These are phyloP conservation scores for Chionis minor DNA, from an alignment of 2,113 vertebrate species.

Conservation along the genomic window DNA sequence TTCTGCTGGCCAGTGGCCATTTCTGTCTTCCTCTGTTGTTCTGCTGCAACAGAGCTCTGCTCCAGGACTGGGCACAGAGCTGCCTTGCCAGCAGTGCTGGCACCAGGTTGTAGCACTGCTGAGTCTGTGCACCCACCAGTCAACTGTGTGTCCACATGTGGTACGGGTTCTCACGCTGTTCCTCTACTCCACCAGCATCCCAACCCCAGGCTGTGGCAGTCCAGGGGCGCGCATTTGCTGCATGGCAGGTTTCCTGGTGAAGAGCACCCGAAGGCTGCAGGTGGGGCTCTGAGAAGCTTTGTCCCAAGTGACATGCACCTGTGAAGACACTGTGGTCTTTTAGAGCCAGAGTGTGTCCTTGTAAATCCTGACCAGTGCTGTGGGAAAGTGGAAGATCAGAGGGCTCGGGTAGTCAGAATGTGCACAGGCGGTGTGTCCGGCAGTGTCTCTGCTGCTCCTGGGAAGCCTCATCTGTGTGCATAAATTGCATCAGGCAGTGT, in stretches of 20 bases:
- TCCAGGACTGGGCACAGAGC: not conserved
- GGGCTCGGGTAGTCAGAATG: rapidly evolving
- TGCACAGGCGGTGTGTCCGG: not conserved
- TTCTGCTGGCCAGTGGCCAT: not conserved
- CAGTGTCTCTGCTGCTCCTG: no score
- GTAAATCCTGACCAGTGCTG: not conserved
- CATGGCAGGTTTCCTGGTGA: not conserved
- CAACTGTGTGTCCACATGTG: rapidly evolving
- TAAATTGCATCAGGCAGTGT: not conserved
- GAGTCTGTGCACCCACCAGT: not conserved
- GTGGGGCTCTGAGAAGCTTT: not conserved
- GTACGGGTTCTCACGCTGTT: not conserved
- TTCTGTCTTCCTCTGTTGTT: not conserved
- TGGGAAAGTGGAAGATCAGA: no score
- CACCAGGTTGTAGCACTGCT: not conserved
- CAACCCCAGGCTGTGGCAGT: rapidly evolving
- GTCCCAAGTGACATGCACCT: not conserved
- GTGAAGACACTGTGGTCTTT: not conserved
- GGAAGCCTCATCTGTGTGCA: not conserved
- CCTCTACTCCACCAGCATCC: not conserved
- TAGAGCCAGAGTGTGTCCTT: not conserved
- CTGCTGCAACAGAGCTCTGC: not conserved
- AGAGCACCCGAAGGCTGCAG: not conserved
- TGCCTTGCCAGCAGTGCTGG: not conserved
- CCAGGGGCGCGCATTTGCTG: no score